Evolutionary conservation across 2,113 vertebrate species (phyloP).

Genomic region (Antechinus stuartii): DNA sequence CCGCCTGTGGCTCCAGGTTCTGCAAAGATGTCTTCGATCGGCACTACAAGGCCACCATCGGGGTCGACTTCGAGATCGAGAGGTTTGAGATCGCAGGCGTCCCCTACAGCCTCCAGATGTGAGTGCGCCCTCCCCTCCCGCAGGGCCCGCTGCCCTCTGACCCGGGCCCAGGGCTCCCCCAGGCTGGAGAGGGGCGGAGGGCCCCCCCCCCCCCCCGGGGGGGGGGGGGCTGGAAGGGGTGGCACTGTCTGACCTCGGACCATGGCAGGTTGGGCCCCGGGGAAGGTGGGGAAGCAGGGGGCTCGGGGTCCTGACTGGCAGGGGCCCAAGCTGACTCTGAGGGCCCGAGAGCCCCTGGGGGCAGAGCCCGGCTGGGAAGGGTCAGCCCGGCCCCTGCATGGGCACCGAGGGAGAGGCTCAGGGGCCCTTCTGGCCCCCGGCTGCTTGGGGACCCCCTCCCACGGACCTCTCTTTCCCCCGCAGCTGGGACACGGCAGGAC

Average conservation of each 20-base stretch:
- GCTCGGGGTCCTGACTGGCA: too few species aligned
- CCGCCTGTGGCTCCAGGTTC: conserved; percentile 84
- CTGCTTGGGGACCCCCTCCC: conserved; percentile 59
- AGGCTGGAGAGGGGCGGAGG: too few species aligned
- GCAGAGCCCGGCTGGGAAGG: too few species aligned
- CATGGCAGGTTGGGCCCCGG: too few species aligned
- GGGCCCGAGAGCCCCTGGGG: too few species aligned
- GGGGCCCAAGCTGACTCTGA: too few species aligned
- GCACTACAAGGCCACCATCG: conserved; percentile 95
- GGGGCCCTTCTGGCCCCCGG: neutral
- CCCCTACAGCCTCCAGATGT: conserved; percentile 94
- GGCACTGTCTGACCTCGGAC: neutral
- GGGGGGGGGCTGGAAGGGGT: too few species aligned
- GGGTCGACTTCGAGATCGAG: conserved; percentile 96
- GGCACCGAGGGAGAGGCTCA: too few species aligned
- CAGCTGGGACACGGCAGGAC: conserved; percentile 97
- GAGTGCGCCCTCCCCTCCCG: conserved; percentile 74
- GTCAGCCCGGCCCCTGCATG: neutral
- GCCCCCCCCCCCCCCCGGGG: too few species aligned
- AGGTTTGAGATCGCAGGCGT: conserved; percentile 91
- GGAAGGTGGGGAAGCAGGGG: too few species aligned
- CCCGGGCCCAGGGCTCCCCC: too few species aligned
- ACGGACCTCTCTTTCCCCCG: conserved; percentile 13
- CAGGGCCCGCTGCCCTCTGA: neutral
- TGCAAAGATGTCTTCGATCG: conserved; percentile 92